Base-by-base conservation (phyloP, 2,113 vertebrate species). In the Anguilla rostrata region DNA sequence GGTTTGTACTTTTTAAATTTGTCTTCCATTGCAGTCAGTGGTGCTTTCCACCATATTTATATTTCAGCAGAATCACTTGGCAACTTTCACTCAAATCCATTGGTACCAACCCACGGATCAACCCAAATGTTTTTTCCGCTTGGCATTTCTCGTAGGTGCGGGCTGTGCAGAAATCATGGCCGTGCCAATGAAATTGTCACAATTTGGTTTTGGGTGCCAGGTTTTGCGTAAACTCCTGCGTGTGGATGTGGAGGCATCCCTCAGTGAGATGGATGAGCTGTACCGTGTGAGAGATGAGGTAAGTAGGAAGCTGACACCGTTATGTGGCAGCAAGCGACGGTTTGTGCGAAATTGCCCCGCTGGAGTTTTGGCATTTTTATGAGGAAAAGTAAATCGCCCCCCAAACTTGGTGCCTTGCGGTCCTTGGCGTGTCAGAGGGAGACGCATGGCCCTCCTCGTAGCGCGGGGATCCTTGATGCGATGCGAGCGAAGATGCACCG, bases 401-500 rank as follows among this genome's bases (percentile, higher is more conserved):
- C 49, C 22, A 40, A 87, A 87, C 39, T 41, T 15, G 2, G 34
- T 78, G 7, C 86, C 83, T 78, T 78, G 20, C 41, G 86, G 87
- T 89, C 86, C 89, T 88, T 90, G 89, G 90, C 82, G 87, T 91
- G 90, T 89, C 90, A 91, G 82, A 82, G 83, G 86, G 90, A 92
- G 91, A 91, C 87, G 78, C 87, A 91, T 91, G 88, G 82, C 90
- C 86, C 84, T 85, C 86, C 8, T 66, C 26, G 29, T 7, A 40
- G 39, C 8, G 9, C 49, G 83, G 34, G 66, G 86, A 84, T 91
- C 82, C 87, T 89, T 86, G 87, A 49, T 86, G 83, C 40, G 71
- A 87, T 56, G 81, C 85, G 87, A 88, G 80, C 29, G 82, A 80
- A 34, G 66, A 41, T 75, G 71, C 71, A 80, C n/a, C 5, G 43